A percentile compares a stretch with the other conserved stretches of the same genome.
Conservation (phyloP, 2,888 invertebrate species). For the Exephanes ischioxanthus region DNA sequence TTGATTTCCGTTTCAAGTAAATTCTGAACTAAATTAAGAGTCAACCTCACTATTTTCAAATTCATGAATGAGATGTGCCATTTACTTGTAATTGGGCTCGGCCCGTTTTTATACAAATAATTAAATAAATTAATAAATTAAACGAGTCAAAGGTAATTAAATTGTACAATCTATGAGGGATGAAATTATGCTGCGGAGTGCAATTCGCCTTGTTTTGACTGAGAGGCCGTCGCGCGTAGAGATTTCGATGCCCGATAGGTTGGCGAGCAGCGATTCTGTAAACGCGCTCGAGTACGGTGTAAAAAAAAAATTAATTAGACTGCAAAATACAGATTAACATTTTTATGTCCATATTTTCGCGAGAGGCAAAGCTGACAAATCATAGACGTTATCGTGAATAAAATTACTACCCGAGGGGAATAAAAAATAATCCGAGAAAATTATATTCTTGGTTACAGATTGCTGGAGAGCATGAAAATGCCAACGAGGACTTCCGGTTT, state of each 20-base stretch:
- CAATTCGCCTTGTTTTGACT: not conserved
- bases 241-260: slow-evolving; percentile 62
- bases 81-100: no score
- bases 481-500: slow-evolving; percentile 93
- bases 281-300: not conserved
- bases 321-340: not conserved
- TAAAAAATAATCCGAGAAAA: not conserved
- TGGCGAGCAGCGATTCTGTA: not conserved
- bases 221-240: slow-evolving; percentile 17
- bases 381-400: not conserved
- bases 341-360: not conserved
- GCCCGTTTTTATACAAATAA: no score
- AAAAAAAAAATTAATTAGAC: not conserved
- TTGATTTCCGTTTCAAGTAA: not conserved
- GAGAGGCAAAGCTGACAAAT: not conserved
- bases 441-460: slow-evolving; percentile 86
- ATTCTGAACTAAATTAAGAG: not conserved
- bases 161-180: not conserved
- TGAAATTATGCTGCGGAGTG: not conserved
- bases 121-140: no score
- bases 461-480: slow-evolving; percentile 94
- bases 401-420: not conserved
- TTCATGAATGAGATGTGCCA: no score
- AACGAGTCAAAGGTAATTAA: no score
- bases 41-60: no score